Percentiles rank a stretch among this genome's conserved stretches.
These are phyloP conservation scores for Betta splendens DNA, from an alignment of 2,797 vertebrate species.

Conservation along the genomic window DNA sequence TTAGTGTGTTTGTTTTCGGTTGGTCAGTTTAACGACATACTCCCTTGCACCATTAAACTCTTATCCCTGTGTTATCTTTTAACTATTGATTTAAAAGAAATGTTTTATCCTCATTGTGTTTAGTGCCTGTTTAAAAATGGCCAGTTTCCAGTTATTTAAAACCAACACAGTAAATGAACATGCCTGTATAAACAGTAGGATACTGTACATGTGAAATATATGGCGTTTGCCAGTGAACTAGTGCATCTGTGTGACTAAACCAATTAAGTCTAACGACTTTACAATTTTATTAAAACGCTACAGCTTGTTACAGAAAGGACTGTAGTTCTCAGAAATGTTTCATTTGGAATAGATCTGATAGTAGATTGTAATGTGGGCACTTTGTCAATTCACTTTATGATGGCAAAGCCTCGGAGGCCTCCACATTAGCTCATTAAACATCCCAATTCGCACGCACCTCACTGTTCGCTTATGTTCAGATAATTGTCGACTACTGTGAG, in stretches of 20 bases:
- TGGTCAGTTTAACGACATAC: too few species aligned
- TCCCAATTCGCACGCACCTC: not conserved
- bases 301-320: conserved; percentile 6
- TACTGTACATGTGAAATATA: not conserved
- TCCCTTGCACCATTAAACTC: too few species aligned
- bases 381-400: conserved; percentile 6
- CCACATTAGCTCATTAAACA: conserved; percentile 11
- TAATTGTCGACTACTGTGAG: not conserved
- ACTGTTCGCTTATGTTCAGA: not conserved
- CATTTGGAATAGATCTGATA: conserved; percentile 1
- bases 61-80: too few species aligned
- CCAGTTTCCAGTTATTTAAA: too few species aligned
- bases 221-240: not conserved
- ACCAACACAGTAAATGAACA: too few species aligned
- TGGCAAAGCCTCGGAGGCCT: conserved; percentile 1
- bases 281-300: not conserved
- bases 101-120: too few species aligned
- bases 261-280: not conserved
- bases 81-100: too few species aligned
- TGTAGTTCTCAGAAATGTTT: not conserved
- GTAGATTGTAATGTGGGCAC: not conserved
- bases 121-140: too few species aligned
- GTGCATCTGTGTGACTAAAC: not conserved
- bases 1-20: conserved; percentile 4
- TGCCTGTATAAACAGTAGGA: not conserved